Conservation (phyloP, 2,113 vertebrate genomes). For the Nansenia antarctica region DNA sequence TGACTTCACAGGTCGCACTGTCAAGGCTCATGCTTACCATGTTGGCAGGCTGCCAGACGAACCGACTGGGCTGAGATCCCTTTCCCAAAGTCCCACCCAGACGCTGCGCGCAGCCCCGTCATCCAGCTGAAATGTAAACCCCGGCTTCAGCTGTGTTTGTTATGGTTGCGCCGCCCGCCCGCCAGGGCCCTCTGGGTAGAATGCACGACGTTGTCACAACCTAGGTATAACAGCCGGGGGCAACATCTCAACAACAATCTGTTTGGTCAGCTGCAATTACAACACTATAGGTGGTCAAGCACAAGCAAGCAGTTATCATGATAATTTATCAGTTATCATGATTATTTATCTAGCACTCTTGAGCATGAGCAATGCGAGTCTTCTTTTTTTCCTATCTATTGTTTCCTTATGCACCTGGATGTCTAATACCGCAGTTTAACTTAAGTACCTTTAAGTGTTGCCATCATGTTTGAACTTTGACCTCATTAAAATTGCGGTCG, state of each 20-base stretch:
- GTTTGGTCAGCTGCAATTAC: conserved; percentile 71
- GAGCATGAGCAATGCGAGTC: conserved; percentile 32
- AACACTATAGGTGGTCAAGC: conserved; percentile 64
- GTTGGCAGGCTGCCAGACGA: conserved; percentile 50
- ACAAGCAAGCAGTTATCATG: conserved; percentile 47
- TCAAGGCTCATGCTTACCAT: conserved; percentile 59
- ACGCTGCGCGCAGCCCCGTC: conserved; percentile 61
- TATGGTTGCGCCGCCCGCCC: conserved; percentile 64
- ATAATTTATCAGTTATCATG: no score
- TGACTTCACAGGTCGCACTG: conserved; percentile 57
- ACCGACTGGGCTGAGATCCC: conserved; percentile 49
- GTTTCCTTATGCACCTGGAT: conserved; percentile 39
- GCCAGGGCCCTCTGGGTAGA: conserved; percentile 43
- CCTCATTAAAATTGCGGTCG: conserved; percentile 47
- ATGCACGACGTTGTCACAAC: conserved; percentile 60
- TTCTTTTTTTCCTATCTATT: conserved; percentile 13
- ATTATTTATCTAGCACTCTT: conserved; percentile 48
- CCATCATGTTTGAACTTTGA: conserved; percentile 43
- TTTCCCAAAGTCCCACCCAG: conserved; percentile 66
- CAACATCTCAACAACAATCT: conserved; percentile 69
- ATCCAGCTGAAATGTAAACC: conserved; percentile 76
- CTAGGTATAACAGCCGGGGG: conserved; percentile 60
- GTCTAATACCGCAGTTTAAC: conserved; percentile 42
- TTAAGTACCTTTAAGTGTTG: conserved; percentile 56
- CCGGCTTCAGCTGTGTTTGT: conserved; percentile 72